Base-by-base conservation (phyloP, 2,113 vertebrate species). In the Leucoraja erinaceus region DNA sequence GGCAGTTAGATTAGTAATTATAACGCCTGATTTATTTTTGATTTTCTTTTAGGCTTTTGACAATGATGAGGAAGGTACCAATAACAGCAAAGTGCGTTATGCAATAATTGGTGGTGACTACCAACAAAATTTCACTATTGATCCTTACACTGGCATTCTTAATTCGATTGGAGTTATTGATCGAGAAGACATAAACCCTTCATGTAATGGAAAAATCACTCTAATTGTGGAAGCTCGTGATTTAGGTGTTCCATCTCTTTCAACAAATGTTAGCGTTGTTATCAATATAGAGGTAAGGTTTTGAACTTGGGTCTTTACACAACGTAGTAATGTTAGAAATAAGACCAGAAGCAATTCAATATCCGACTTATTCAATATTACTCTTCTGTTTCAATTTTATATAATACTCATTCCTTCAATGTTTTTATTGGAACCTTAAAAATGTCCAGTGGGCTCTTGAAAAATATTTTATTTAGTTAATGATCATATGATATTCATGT, bases 111-210 rank as follows among this genome's bases (percentile, higher is more conserved):
- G 94, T 0, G 95, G 96, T 61, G 4, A 0, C 0, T 97, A 96
- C 94, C 98, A 97, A 25, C 3, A 54, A 47, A 97, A 97, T 94
- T 99, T 99, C 94, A 98, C 95, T n/a, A 95, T 99, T 75, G 31
- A 97, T 4, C 5, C 72, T 0, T 0, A 90, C 59, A 96, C 94
- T 0, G 98, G 97, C 0, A 20, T 95, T 70, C 94, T 99, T 93
- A 94, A 0, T 72, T 98, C 96, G 94, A 93, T 0, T 0, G 94
- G 90, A 12, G 93, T 93, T 0, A 94, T 99, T 94, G 98, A 99
- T 94, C 94, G 97, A 0, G 99, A 99, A 94, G 96, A 95, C 54
- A 81, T 99, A 2, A 94, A 97, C 12, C 93, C 94, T 0, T 0
- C 14, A 0, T 94, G 96, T 14, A 81, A 33, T 0, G 99, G 98